Evolutionary conservation across 2,888 invertebrate genomes (phyloP), one percentile per base, ranked within the genome.

Genomic region (Lagria hirta): DNA sequence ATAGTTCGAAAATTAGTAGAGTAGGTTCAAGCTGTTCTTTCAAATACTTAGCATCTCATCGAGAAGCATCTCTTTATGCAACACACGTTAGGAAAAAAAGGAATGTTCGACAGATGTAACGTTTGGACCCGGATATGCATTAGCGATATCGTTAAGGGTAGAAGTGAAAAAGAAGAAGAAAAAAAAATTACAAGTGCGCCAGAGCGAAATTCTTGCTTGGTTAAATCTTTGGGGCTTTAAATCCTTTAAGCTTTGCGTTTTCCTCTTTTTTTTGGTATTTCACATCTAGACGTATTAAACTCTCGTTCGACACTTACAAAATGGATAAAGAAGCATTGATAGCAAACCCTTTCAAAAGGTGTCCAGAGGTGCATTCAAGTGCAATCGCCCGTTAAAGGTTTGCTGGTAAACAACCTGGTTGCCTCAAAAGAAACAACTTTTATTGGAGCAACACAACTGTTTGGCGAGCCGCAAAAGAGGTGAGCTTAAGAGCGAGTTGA

Each of bases 271-370:
- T 30, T 36, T 36, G 43, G 43, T 26, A 16, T 27, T 33, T n/a
- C n/a, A n/a, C n/a, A n/a, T 32, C 38, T 32, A 32, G 33, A 27
- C 14, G 32, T 16, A 11, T 23, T 40, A 30, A 40, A 34, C 21
- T 23, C 17, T 13, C n/a, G n/a, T n/a, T n/a, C 52, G 30, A 49
- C 49, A 54, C 54, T 49, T 48, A 36, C 41, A 48, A 50, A 51
- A 52, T 36, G 48, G 54, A 52, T 51, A 51, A 52, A 50, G 44
- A 42, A 37, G 51, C 37, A 44, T 27, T 43, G 46, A 49, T 52
- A 51, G 21, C 46, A 44, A 56, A 56, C 55, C 51, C 52, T 56
- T 56, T 56, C 28, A 52, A 54, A 46, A 48, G 48, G 51, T 54
- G 56, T 52, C 16, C 33, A n/a, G n/a, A 6, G 29, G n/a, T 29